Conservation (phyloP, 1,140 invertebrate genomes). For the Centruroides sculpturatus region DNA sequence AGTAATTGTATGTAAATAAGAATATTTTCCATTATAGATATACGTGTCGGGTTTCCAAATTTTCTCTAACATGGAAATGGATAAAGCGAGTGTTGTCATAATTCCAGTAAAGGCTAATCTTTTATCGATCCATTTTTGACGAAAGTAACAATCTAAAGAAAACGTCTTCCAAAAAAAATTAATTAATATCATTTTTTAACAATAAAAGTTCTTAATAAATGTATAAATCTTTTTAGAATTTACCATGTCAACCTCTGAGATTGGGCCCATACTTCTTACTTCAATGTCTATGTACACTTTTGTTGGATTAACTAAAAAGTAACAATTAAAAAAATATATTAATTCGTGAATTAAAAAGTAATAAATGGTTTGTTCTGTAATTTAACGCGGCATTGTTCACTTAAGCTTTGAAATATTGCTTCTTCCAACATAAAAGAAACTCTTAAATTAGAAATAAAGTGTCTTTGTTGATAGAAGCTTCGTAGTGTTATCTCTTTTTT, state of each 20-base stretch:
- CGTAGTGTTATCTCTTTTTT: too few relatives aligned
- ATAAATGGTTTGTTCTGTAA: too few relatives aligned
- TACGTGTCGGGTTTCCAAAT: constrained; percentile 95
- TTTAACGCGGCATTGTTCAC: too few relatives aligned
- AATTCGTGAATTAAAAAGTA: too few relatives aligned
- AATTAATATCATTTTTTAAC: too few relatives aligned
- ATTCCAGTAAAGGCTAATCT: constrained; percentile 56
- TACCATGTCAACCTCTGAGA: constrained; percentile 85
- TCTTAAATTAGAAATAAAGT: too few relatives aligned
- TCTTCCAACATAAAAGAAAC: too few relatives aligned
- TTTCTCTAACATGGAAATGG: constrained; percentile 77
- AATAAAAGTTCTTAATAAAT: too few relatives aligned
- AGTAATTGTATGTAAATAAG: constrained; percentile 73
- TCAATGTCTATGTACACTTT: constrained; percentile 81
- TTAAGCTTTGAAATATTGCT: too few relatives aligned
- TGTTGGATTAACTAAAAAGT: constrained; percentile 53
- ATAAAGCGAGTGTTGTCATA: constrained; percentile 57
- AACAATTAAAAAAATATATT: too few relatives aligned
- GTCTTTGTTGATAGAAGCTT: too few relatives aligned
- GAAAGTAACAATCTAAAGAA: constrained; percentile 93
- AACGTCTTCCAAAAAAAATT: constrained; percentile 49
- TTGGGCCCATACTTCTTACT: constrained; percentile 84
- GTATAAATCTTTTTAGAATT: too few relatives aligned
- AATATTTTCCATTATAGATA: constrained; percentile 68
- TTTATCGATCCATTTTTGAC: constrained; percentile 71